phyloP scores from a whole-genome alignment of 2,797 vertebrate species.

The Notolepis coatsorum region DNA sequence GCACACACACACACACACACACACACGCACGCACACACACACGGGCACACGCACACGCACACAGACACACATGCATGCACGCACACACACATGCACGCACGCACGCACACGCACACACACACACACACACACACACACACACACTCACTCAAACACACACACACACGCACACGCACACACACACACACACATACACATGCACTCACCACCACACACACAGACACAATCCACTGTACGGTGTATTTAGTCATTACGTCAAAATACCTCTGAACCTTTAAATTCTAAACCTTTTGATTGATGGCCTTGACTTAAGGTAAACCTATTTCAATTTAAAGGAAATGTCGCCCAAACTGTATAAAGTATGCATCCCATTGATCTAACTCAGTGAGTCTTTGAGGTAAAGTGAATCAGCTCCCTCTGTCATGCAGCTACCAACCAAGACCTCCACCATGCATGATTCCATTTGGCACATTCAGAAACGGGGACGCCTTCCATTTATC shows the following conservation, averaged over 20 bases:
- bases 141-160: background rate
- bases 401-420: slow-evolving; percentile 53
- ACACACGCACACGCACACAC: background rate
- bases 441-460: slow-evolving; percentile 42
- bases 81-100: background rate
- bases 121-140: background rate
- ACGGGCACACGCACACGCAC: background rate
- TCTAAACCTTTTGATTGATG: slow-evolving; percentile 48
- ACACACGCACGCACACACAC: background rate
- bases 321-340: slow-evolving; percentile 39
- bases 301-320: slow-evolving; percentile 22
- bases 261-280: slow-evolving; percentile 25
- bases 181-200: background rate
- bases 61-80: background rate
- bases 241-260: slow-evolving; percentile 27
- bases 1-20: no score
- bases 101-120: background rate
- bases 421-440: slow-evolving; percentile 31
- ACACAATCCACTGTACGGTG: background rate
- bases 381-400: slow-evolving; percentile 31
- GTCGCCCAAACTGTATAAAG: slow-evolving; percentile 29
- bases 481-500: slow-evolving; percentile 66
- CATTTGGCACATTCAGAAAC: slow-evolving; percentile 56
- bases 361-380: slow-evolving; percentile 43
- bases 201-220: background rate